Base-by-base conservation (phyloP, 2,888 invertebrate species). In the Pardosa pseudoannulata region DNA sequence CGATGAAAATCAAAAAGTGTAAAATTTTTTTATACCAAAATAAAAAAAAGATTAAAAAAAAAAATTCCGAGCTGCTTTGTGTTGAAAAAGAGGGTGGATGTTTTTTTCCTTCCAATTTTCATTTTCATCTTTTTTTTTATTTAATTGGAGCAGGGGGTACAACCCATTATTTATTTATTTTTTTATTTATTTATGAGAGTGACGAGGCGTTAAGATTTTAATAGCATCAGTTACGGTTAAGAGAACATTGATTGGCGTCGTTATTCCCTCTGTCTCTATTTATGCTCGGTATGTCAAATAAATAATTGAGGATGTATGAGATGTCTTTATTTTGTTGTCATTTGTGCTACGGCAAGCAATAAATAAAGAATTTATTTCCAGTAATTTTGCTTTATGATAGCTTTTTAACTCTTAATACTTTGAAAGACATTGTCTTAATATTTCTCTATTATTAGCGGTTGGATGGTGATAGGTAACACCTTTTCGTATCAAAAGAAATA, bases 181-280 rank as follows among this genome's bases (percentile, higher is more conserved):
- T 56, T 71, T 32, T 36, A 36, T 23, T 31, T 41, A 65, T 11
- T 67, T 74, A 68, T 75, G 70, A n/a, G 62, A 56, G 82, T 82
- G 82, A 75, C 82, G 82, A 82, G 41, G 82, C 82, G 75, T 82
- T 75, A 82, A 82, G 82, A 82, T 82, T 82, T 82, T 82, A 82
- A 82, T 82, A 82, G 82, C 75, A 82, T 82, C 75, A 82, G 75
- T 71, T 75, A 82, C 75, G 82, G 71, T 82, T 82, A 82, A 82
- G 82, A 71, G 75, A 56, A 36, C 82, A 82, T 76, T 82, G 82
- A 82, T 82, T 82, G 82, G 82, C 82, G 71, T 28, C 56, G 32
- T 11, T 64, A 50, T 75, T 76, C 74, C 67, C 68, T 27, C 39
- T 46, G 75, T 75, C 74, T 82, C 71, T 76, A 71, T 82, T 75